Base-by-base conservation (phyloP, 2,888 invertebrate species). In the Andrena trimmerana region DNA sequence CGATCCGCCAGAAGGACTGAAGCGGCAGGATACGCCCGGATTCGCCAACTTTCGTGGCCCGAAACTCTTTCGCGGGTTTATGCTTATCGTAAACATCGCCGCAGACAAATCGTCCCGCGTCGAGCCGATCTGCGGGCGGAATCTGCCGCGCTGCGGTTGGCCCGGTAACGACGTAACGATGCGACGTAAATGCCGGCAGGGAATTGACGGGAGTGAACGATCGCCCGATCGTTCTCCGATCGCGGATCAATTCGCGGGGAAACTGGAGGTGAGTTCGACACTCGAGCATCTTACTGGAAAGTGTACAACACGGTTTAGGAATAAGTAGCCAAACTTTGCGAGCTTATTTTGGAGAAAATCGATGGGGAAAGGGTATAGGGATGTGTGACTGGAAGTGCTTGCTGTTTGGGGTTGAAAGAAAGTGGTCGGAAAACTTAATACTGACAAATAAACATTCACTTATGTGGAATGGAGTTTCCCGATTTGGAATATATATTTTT, bases 1-100 rank as follows among this genome's bases (percentile, higher is more conserved):
- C 33, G 52, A 13, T 29, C 24, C 54, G 13, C 24, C 60, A 16
- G 50, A 54, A 77, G 78, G 63, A 70, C 67, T 62, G 24, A 83
- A 76, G 60, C 74, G 54, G n/a, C 7, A 20, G 59, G 33, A 66
- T 81, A 71, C 71, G 68, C 50, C 66, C 33, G 52, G 48, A 59
- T 57, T 66, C 60, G 16, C 20, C 33, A 3, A 33, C 16, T 52
- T 33, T 27, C 54, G 50, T 57, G 27, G 48, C 42, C 63, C 60
- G 69, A 80, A 72, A 78, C 33, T 54, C 66, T 71, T 57, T 62
- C 60, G 24, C 74, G 57, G 52, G 71, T 86, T 88, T 88, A 86
- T 74, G 83, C 77, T 84, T 86, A 86, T 86, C 86, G 88, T 88
- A 88, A 88, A 88, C 78, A 88, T 81, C 84, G 60, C 33, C 65